These are phyloP conservation scores for Agapornis canus DNA, from an alignment of 2,797 vertebrate genomes.

Conservation along the genomic window DNA sequence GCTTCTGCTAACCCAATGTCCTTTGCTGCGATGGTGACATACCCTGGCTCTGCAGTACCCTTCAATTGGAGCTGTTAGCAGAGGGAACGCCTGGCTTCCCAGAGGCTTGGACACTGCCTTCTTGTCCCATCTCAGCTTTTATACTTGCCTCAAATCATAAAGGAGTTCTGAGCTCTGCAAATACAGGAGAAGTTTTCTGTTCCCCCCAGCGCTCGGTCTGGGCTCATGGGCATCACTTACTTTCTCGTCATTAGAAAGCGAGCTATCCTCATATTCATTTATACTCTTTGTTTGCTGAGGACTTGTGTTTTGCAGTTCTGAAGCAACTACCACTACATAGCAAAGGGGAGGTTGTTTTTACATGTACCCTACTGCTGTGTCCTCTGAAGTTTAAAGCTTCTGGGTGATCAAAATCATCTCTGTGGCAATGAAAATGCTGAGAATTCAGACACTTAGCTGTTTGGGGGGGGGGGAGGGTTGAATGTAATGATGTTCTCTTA, in stretches of 20 bases:
- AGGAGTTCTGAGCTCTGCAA: background rate
- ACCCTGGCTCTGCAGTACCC: background rate
- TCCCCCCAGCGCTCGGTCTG: background rate
- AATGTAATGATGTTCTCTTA: background rate
- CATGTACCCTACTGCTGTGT: background rate
- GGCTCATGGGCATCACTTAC: background rate
- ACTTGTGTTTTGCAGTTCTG: background rate
- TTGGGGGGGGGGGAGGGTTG: fast-evolving
- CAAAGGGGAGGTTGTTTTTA: background rate
- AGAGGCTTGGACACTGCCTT: background rate
- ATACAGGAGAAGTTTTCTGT: background rate
- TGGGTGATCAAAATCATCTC: background rate
- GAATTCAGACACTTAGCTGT: background rate
- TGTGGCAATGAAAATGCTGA: background rate
- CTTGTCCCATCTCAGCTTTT: background rate
- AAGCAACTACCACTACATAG: background rate
- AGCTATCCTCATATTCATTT: background rate
- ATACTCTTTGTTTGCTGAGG: background rate
- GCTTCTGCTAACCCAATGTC: background rate
- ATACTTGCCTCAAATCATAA: background rate
- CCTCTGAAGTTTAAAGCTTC: background rate
- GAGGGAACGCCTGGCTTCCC: background rate
- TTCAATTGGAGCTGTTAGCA: background rate
- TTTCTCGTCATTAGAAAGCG: background rate
- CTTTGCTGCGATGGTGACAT: background rate